Evolutionary conservation across 2,113 vertebrate species (phyloP).

Genomic region (Odocoileus hemionus): DNA sequence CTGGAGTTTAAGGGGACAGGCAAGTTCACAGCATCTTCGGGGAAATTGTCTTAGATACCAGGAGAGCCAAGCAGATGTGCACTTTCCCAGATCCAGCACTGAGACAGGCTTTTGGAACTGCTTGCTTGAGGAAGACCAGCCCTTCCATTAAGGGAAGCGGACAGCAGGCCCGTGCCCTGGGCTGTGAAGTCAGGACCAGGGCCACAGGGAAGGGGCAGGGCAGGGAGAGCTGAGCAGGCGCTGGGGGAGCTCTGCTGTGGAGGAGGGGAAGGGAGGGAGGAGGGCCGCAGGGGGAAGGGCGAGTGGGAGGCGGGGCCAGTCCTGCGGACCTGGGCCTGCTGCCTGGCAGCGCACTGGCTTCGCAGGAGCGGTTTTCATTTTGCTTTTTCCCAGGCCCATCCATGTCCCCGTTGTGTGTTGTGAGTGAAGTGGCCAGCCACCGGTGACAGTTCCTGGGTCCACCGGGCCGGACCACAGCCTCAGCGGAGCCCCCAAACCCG

Average conservation of each 20-base stretch:
- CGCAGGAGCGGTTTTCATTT: background rate
- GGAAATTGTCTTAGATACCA: background rate
- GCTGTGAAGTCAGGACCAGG: background rate
- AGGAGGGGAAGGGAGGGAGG: accelerated
- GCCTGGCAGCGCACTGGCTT: background rate
- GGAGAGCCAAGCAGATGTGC: background rate
- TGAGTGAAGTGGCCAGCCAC: too few species aligned
- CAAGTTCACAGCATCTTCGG: background rate
- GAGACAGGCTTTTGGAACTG: background rate
- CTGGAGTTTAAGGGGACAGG: background rate
- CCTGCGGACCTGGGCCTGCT: background rate
- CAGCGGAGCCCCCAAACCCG: too few species aligned
- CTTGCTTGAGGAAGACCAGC: background rate
- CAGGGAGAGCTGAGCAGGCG: background rate
- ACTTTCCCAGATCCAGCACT: background rate
- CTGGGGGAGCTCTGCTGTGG: background rate
- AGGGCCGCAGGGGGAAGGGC: accelerated
- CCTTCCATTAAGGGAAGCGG: background rate
- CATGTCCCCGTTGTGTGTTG: background rate
- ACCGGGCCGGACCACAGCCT: background rate
- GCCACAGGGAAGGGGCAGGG: background rate
- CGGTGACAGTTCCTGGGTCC: background rate
- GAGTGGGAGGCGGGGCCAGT: background rate
- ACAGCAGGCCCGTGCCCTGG: accelerated
- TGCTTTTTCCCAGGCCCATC: background rate